These are phyloP conservation scores for Sebastes minor DNA, from an alignment of 2,797 vertebrate species.

Conservation along the genomic window DNA sequence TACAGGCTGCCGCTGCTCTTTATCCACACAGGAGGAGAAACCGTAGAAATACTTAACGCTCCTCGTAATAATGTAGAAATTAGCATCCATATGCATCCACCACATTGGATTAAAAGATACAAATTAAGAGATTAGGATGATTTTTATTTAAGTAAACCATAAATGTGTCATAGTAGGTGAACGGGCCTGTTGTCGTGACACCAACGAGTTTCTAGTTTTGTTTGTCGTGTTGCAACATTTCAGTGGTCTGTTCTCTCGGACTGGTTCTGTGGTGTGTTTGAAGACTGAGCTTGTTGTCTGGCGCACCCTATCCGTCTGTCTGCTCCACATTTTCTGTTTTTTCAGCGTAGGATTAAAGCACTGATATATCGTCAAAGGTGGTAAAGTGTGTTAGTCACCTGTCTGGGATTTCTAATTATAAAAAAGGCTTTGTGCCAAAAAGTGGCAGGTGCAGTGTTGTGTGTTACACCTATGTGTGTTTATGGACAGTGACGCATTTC, in stretches of 20 bases:
- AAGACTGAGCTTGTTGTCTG: slow-evolving; percentile 21
- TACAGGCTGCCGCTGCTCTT: background rate
- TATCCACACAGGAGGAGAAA: background rate
- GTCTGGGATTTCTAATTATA: slow-evolving; percentile 36
- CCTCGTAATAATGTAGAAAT: background rate
- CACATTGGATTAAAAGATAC: background rate
- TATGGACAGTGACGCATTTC: background rate
- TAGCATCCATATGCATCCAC: background rate
- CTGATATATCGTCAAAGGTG: background rate
- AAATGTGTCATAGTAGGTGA: background rate
- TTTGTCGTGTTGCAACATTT: slow-evolving; percentile 4
- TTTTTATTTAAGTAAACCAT: background rate
- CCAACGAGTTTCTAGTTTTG: background rate
- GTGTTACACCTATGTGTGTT: background rate
- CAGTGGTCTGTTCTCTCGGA: slow-evolving; percentile 18
- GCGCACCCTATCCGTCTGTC: slow-evolving; percentile 33
- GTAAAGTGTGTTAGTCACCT: slow-evolving; percentile 41
- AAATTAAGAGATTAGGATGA: background rate
- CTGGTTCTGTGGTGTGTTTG: slow-evolving; percentile 34
- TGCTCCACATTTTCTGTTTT: slow-evolving; percentile 4
- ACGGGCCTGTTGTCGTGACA: background rate
- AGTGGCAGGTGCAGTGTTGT: slow-evolving; percentile 20
- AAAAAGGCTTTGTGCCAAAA: slow-evolving; percentile 14
- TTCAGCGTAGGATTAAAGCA: slow-evolving; percentile 2
- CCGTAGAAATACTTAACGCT: background rate